A percentile compares a stretch with the other conserved stretches of the same genome.
phyloP scores from a whole-genome alignment of 2,113 vertebrate species.

The Dicentrarchus labrax region DNA sequence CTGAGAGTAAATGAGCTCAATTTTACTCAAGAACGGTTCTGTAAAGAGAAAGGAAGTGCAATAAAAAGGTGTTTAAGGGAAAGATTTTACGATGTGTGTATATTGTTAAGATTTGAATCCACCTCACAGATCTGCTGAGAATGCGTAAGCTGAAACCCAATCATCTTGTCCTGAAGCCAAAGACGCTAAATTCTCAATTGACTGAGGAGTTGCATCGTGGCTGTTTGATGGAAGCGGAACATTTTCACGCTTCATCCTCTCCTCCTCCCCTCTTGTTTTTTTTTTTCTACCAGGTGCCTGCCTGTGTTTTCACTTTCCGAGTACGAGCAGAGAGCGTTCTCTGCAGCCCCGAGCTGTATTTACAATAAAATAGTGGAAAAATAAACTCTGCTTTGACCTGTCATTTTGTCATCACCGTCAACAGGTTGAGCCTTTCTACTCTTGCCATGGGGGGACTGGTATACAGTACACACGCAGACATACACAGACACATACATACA shows the following conservation, averaged over 20 bases:
- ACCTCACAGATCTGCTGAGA: constrained; percentile 20
- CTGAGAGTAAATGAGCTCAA: constrained; percentile 9
- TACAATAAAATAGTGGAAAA: constrained; percentile 74
- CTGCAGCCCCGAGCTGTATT: constrained; percentile 54
- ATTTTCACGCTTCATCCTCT: constrained; percentile 32
- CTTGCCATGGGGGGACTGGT: constrained; percentile 5
- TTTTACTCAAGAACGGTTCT: background rate
- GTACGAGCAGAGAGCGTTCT: constrained; percentile 6
- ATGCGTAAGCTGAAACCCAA: constrained; percentile 53
- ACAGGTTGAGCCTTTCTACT: constrained; percentile 50
- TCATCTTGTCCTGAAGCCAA: constrained; percentile 28
- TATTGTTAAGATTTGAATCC: constrained; percentile 23
- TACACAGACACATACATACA: constrained; percentile 3
- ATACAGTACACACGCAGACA: constrained; percentile 33
- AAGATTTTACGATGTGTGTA: constrained; percentile 14
- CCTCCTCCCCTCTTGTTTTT: no score
- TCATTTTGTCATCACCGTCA: constrained; percentile 69
- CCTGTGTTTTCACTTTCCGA: constrained; percentile 63
- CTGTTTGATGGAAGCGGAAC: constrained; percentile 56
- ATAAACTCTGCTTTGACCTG: constrained; percentile 51
- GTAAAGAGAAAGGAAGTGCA: constrained; percentile 6
- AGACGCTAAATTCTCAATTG: constrained; percentile 22
- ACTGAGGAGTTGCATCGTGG: constrained; percentile 30
- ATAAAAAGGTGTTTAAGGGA: constrained; percentile 59
- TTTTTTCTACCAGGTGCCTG: constrained; percentile 40